These are phyloP conservation scores for Protophormia terraenovae DNA, from an alignment of 2,888 invertebrate genomes.

Conservation along the genomic window DNA sequence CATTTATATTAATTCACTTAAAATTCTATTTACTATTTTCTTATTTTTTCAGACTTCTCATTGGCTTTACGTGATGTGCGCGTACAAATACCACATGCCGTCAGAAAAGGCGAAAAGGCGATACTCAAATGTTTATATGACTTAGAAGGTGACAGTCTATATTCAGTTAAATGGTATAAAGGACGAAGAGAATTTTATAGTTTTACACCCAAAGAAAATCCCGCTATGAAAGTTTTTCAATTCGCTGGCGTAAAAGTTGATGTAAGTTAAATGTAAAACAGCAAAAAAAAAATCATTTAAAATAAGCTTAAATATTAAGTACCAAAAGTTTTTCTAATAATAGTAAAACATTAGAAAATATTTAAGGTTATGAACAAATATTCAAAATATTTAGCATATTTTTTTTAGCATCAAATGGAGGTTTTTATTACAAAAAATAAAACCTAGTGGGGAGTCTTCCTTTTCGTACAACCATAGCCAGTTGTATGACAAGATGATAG, in stretches of 20 bases:
- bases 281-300: not conserved
- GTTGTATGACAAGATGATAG: not conserved
- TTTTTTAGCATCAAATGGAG: not conserved
- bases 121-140: conserved; percentile 87
- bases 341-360: conserved; percentile 28
- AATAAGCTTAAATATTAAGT: conserved; percentile 18
- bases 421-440: not conserved
- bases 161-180: conserved; percentile 92
- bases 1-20: not conserved
- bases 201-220: conserved; percentile 87
- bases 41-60: conserved; percentile 69
- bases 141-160: conserved; percentile 88
- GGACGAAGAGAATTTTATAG: conserved; percentile 91
- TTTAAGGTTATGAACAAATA: conserved; percentile 23
- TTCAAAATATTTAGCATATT: conserved; percentile 38
- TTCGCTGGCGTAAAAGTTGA: conserved; percentile 89
- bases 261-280: conserved; percentile 83
- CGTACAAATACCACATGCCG: conserved; percentile 85
- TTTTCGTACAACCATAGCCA: not conserved
- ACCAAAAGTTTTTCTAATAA: conserved; percentile 43
- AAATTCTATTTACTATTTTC: not conserved
- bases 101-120: conserved; percentile 84
- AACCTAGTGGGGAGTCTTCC: not conserved
- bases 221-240: conserved; percentile 87
- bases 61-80: conserved; percentile 83